Base-by-base conservation (phyloP, 1,140 invertebrate species). In the Camponotus vicinus region DNA sequence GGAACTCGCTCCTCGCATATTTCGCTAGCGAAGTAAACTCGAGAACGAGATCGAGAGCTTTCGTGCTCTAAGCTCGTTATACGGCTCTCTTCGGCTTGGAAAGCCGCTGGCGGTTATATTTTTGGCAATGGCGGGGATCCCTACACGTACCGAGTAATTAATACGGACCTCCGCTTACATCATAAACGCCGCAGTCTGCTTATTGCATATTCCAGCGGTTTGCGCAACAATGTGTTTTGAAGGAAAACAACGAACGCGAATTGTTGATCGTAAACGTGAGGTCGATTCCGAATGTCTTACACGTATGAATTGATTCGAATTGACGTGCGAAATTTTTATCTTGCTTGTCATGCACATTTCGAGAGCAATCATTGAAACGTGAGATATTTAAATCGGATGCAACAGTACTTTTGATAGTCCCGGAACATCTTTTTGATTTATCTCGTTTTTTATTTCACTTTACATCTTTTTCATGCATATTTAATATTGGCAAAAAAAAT, bases 11-110 rank as follows among this genome's bases (percentile, higher is more conserved):
- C 79, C 61, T 70, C 85, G 78, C 70, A 52, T 79, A 79, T 45
- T 8, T 45, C 73, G 78, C 76, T 57, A 76, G 63, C 84, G 69
- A 73, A 85, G 79, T 85, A 84, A 87, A 70, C 85, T 89, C 57
- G 76, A 87, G 75, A 71, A 73, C 75, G 57, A 88, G 80, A 82
- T 90, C 64, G 63, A 88, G 82, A 49, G 49, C 76, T 84, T 55
- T 75, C 59, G 69, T 64, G 57, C 49, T 55, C 34, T 40, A 57
- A 64, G 71, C 78, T 85, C 52, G 77, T 34, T 71, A 52, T 9
- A 52, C 49, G 45, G 55, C 42, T 27, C 57, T 69, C 27, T 27
- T 27, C 27, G 40, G n/a, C 75, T 49, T 11, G 42, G 63, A 69
- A 67, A 67, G 67, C 57, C 73, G 63, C 73, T 61, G 32, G 64